Percentiles rank a stretch among this genome's conserved stretches.
Evolutionary conservation across 2,888 invertebrate genomes (phyloP).

Genomic region (Drosophila differens): DNA sequence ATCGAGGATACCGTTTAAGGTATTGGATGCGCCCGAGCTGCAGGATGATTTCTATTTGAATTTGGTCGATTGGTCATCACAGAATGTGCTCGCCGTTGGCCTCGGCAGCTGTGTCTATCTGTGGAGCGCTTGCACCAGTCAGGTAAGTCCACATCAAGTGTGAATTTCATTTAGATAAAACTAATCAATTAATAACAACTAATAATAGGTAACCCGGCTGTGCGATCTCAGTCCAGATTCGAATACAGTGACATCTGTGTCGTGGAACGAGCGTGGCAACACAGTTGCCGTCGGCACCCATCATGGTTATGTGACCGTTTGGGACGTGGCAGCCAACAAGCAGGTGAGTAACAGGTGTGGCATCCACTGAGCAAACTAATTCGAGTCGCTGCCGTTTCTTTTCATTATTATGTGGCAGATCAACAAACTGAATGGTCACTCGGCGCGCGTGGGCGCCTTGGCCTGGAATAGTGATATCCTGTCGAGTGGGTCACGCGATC

Average conservation of each 20-base stretch:
- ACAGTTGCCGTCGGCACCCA: slow-evolving; percentile 99
- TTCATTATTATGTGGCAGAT: slow-evolving; percentile 86
- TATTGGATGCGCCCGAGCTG: slow-evolving; percentile 85
- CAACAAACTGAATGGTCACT: slow-evolving; percentile 95
- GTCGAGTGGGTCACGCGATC: slow-evolving; percentile 97
- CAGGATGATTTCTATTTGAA: slow-evolving; percentile 99
- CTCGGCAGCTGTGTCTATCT: slow-evolving; percentile 98
- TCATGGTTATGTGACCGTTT: slow-evolving; percentile 98
- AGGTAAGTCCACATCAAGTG: slow-evolving; percentile 86
- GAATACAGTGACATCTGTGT: slow-evolving; percentile 98
- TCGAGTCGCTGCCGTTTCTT: background rate
- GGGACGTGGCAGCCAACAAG: slow-evolving; percentile 98
- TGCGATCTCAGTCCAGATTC: slow-evolving; percentile 97
- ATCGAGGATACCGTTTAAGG: slow-evolving; percentile 98
- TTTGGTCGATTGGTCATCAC: slow-evolving; percentile 99
- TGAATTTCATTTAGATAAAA: slow-evolving; percentile 86
- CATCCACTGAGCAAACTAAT: background rate
- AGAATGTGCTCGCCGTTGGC: slow-evolving; percentile 99
- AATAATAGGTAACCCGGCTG: slow-evolving; percentile 91
- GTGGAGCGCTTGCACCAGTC: slow-evolving; percentile 99
- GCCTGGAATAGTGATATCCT: slow-evolving; percentile 99
- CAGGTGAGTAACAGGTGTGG: slow-evolving; percentile 86
- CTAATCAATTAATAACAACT: background rate
- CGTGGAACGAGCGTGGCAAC: slow-evolving; percentile 99
- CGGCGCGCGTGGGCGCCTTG: slow-evolving; percentile 95